Conservation (phyloP, 64 coral and sea anemone species). For the Porites lutea region DNA sequence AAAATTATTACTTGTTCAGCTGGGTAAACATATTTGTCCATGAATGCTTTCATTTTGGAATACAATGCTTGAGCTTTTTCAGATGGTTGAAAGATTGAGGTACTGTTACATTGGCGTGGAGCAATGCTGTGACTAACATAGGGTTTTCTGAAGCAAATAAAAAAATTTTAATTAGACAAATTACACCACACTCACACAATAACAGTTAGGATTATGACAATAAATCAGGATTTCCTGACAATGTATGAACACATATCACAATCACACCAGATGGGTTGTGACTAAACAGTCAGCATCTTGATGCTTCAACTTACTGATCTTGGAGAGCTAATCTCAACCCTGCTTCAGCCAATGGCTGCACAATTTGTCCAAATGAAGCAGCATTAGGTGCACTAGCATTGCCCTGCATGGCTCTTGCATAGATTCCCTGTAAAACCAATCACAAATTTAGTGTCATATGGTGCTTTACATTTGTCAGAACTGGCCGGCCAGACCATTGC, state of each 20-base stretch:
- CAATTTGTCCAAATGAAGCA: conserved; percentile 57
- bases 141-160: too few species aligned
- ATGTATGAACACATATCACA: too few species aligned
- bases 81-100: conserved; percentile 49
- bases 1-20: conserved; percentile 75
- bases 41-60: conserved; percentile 74
- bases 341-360: conserved; percentile 71
- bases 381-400: conserved; percentile 95
- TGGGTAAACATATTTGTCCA: conserved; percentile 85
- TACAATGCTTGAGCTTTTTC: conserved; percentile 69
- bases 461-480: too few species aligned
- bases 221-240: too few species aligned
- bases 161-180: too few species aligned
- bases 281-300: too few species aligned
- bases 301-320: conserved; percentile 51
- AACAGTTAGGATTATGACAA: too few species aligned
- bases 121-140: background rate
- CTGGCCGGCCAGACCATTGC: too few species aligned
- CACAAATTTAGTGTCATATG: background rate
- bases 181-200: too few species aligned
- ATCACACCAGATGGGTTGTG: too few species aligned
- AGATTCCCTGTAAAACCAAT: conserved; percentile 75
- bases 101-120: background rate
- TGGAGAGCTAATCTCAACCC: conserved; percentile 66
- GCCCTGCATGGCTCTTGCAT: conserved; percentile 84